Percentiles rank a stretch among this genome's conserved stretches.
Conservation (phyloP, 2,888 invertebrate genomes). For the Vanessa cardui region DNA sequence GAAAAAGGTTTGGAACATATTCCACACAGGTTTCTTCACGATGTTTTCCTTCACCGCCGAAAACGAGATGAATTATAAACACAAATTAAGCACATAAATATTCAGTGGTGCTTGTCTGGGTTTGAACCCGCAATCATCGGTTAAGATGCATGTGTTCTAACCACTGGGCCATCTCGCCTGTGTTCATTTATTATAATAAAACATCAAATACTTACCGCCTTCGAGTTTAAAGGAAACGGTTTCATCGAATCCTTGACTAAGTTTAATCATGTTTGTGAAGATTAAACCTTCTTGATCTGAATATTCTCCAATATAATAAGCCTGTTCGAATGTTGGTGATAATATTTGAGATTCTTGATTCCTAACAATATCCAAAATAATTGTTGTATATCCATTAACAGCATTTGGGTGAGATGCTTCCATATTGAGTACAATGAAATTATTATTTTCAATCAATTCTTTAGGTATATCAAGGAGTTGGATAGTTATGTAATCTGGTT, state of each 20-base stretch:
- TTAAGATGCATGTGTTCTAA: no score
- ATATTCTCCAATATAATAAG: slow-evolving; percentile 50
- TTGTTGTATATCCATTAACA: slow-evolving; percentile 39
- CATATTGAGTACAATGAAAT: slow-evolving; percentile 41
- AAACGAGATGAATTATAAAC: no score
- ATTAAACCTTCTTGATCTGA: slow-evolving; percentile 43
- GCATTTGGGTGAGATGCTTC: slow-evolving; percentile 39
- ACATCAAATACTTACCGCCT: slow-evolving; percentile 45
- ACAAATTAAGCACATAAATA: no score
- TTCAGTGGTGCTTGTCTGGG: no score
- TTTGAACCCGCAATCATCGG: no score
- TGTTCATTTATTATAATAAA: not conserved
- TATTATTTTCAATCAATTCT: slow-evolving; percentile 20
- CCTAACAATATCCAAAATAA: slow-evolving; percentile 40
- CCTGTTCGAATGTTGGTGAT: slow-evolving; percentile 44
- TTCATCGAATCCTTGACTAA: slow-evolving; percentile 49
- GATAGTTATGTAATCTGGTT: slow-evolving; percentile 5
- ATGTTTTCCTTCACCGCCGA: no score
- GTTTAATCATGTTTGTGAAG: slow-evolving; percentile 45
- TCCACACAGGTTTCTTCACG: no score
- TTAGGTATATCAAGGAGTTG: slow-evolving; percentile 15
- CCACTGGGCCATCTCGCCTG: no score
- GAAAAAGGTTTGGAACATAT: no score
- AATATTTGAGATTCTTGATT: slow-evolving; percentile 23
- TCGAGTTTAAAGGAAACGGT: slow-evolving; percentile 47